Conservation (phyloP, 2,113 vertebrate genomes). For the Hymenochirus boettgeri region DNA sequence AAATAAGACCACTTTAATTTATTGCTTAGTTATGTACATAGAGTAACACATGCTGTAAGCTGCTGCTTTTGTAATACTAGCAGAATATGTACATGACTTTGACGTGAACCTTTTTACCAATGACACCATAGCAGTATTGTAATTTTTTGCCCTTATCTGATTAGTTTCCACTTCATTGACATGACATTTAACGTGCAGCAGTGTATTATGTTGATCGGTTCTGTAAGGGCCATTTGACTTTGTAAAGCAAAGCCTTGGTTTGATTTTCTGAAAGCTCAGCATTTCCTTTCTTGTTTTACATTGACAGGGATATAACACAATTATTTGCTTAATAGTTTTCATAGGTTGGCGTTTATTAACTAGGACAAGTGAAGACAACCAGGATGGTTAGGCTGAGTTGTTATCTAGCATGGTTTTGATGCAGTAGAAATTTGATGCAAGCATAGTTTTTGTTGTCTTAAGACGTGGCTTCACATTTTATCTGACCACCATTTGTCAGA, state of each 20-base stretch:
- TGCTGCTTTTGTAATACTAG: background rate
- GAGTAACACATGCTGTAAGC: background rate
- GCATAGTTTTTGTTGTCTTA: too few relatives aligned
- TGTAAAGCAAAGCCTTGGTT: conserved; percentile 54
- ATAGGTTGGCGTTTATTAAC: too few relatives aligned
- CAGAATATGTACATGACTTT: conserved; percentile 8
- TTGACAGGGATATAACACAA: too few relatives aligned
- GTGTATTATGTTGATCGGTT: conserved; percentile 47
- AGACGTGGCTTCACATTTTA: too few relatives aligned
- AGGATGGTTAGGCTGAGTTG: too few relatives aligned
- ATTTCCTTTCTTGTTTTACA: conserved; percentile 47
- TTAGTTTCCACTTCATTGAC: conserved; percentile 42
- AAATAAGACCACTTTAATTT: conserved; percentile 32
- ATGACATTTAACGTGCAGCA: conserved; percentile 35
- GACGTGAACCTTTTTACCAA: conserved; percentile 27
- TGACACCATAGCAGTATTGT: conserved; percentile 27
- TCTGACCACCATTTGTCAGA: too few relatives aligned
- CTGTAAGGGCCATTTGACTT: conserved; percentile 42
- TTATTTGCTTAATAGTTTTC: too few relatives aligned
- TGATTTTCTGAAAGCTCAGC: conserved; percentile 45
- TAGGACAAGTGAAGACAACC: too few relatives aligned
- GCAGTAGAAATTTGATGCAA: too few relatives aligned
- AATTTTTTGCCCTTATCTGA: conserved; percentile 41
- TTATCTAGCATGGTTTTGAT: too few relatives aligned
- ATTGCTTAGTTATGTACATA: background rate